Base-by-base conservation (phyloP, 2,113 vertebrate genomes). In the Sceloporus tristichus region DNA sequence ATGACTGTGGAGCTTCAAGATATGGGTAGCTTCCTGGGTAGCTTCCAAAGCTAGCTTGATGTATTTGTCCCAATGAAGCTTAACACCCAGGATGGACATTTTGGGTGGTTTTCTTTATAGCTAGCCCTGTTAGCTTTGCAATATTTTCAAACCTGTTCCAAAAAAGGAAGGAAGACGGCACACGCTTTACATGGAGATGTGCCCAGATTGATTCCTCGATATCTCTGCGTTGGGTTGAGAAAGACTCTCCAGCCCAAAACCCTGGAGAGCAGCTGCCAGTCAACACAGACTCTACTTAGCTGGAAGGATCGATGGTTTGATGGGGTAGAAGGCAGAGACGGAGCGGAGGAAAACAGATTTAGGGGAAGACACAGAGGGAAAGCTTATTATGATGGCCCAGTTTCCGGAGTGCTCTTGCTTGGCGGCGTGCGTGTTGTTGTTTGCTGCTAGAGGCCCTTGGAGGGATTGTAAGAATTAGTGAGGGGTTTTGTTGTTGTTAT, bases 401-500 rank as follows among this genome's bases (percentile, higher is more conserved):
- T 21, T 86, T 21, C 56, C 54, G 0, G 0, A 91, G 80, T 34
- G 82, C 3, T 0, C 0, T 40, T 66, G 34, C 87, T 82, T 0
- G 2, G 77, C 66, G 91, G 68, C 85, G 94, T 88, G 83, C 85
- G 40, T 66, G 78, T 73, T 87, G 78, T 73, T 87, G 87, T 82
- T 71, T 0, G 0, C 13, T 79, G 84, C 9, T 4, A 62, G 90
- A 54, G 74, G 85, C 85, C 79, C 82, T 87, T 78, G 86, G 90
- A 93, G 89, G 70, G 29, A 27, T 0, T 82, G 78, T 5, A 87
- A 79, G 76, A 90, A 95, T 94, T 73, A 79, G 87, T 34, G 73
- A 18, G 79, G 34, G 34, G 21, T 65, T 79, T 54, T 83, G 65
- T 71, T 34, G 13, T 71, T 95, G 93, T 94, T 95, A 93, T 89